These are phyloP conservation scores for Standfussiana lucernea DNA, from an alignment of 2,888 invertebrate species.

Conservation along the genomic window DNA sequence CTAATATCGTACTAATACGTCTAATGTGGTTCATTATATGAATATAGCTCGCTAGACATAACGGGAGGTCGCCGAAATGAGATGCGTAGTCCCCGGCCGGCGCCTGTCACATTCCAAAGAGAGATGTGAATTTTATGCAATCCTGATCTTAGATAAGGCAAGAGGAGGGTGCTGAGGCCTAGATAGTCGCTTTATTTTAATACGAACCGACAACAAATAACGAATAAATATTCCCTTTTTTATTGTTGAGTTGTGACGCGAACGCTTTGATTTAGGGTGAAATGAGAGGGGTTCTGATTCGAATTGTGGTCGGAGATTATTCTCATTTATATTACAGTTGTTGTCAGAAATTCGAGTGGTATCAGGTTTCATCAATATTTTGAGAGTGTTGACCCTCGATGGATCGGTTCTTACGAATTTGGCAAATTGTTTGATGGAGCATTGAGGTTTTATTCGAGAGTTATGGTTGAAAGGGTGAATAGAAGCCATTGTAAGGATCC, in stretches of 20 bases:
- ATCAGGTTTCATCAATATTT: conserved; percentile 85
- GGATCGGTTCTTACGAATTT: conserved; percentile 60
- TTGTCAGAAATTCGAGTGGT: conserved; percentile 81
- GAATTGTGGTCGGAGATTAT: conserved; percentile 88
- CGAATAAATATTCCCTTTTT: conserved; percentile 89
- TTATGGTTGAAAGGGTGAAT: conserved; percentile 42
- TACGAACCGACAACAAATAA: conserved; percentile 90
- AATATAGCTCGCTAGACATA: conserved; percentile 69
- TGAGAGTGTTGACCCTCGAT: conserved; percentile 74
- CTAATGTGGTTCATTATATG: conserved; percentile 68
- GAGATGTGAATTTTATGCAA: conserved; percentile 89
- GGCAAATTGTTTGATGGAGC: conserved; percentile 70
- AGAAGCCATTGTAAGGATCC: conserved; percentile 29
- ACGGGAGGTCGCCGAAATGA: conserved; percentile 79
- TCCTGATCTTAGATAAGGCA: conserved; percentile 88
- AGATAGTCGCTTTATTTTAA: conserved; percentile 90
- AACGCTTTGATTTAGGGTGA: conserved; percentile 88
- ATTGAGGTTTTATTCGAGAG: conserved; percentile 50
- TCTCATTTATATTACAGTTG: conserved; percentile 85
- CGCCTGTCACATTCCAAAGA: conserved; percentile 84
- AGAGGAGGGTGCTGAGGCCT: conserved; percentile 85
- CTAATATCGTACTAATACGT: conserved; percentile 58
- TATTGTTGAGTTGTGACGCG: conserved; percentile 87
- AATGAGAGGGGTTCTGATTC: conserved; percentile 82
- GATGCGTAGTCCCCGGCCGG: conserved; percentile 82